Evolutionary conservation across 30 jellyfish, hydroid and myxozoan genomes (phyloP).

Genomic region (Cassiopea xamachana): DNA sequence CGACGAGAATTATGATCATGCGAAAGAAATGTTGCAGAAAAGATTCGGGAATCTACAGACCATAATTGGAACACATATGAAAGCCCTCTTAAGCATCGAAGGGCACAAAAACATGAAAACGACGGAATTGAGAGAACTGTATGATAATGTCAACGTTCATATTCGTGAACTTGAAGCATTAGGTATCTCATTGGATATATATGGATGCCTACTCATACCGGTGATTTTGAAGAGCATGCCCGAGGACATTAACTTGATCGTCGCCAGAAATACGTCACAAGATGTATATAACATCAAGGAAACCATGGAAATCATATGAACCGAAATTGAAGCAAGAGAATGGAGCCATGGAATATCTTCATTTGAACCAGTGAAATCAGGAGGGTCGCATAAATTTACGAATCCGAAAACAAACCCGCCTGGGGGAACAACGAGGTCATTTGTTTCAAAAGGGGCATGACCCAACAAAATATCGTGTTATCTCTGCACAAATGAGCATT

Average conservation of each 20-base stretch:
- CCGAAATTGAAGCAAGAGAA: slow-evolving; percentile 75
- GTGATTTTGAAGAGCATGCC: slow-evolving; percentile 49
- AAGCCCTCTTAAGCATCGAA: neutral
- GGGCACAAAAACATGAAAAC: neutral
- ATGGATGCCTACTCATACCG: slow-evolving; percentile 70
- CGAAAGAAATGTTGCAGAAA: slow-evolving; percentile 39
- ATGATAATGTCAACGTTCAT: slow-evolving; percentile 52
- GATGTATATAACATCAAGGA: slow-evolving; percentile 64
- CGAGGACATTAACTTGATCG: slow-evolving; percentile 40
- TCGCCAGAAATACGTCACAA: slow-evolving; percentile 46
- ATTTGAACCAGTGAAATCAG: neutral
- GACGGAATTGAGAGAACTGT: slow-evolving; percentile 1
- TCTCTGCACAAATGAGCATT: slow-evolving; percentile 43
- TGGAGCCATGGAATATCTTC: slow-evolving; percentile 9
- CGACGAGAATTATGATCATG: slow-evolving; percentile 47
- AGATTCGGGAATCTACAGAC: slow-evolving; percentile 54
- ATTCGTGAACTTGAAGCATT: slow-evolving; percentile 66
- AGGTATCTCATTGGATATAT: slow-evolving; percentile 42
- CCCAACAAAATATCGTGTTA: neutral
- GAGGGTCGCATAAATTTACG: neutral
- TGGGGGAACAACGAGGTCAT: slow-evolving; percentile 44
- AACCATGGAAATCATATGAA: slow-evolving; percentile 13
- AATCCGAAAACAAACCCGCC: neutral
- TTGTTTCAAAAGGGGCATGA: slow-evolving; percentile 13
- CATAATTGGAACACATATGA: slow-evolving; percentile 54